Percentiles rank a stretch among this genome's conserved stretches.
Evolutionary conservation across 64 coral and sea anemone species (phyloP).

Genomic region (Hydrozoanthus tunicans): DNA sequence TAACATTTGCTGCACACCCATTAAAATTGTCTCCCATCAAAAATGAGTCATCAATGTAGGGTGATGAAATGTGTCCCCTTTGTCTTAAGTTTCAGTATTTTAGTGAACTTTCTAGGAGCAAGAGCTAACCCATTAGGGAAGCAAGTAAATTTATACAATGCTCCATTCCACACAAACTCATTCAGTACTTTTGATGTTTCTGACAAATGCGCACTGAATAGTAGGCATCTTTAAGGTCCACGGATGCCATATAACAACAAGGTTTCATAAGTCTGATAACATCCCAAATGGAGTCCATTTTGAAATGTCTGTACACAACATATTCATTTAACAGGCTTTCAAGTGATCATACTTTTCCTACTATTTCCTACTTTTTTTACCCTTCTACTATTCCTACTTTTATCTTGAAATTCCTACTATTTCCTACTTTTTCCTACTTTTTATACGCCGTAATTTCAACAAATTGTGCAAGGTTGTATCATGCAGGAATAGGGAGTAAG

Average conservation of each 20-base stretch:
- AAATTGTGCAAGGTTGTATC: too few relatives aligned
- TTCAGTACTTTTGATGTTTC: constrained; percentile 61
- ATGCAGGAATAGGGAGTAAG: too few relatives aligned
- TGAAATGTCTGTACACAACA: too few relatives aligned
- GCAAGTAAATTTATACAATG: constrained; percentile 53
- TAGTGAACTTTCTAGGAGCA: background rate
- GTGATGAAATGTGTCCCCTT: constrained; percentile 37
- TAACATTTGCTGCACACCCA: constrained; percentile 15
- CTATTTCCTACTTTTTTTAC: too few relatives aligned
- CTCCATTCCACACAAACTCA: constrained; percentile 33
- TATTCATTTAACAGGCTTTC: too few relatives aligned
- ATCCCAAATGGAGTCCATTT: too few relatives aligned
- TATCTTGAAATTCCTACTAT: too few relatives aligned
- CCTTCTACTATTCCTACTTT: too few relatives aligned
- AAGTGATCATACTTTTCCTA: too few relatives aligned
- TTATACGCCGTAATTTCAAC: too few relatives aligned
- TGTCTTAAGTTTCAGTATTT: constrained; percentile 50
- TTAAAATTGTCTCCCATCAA: background rate
- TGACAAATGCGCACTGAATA: constrained; percentile 41
- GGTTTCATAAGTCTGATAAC: background rate
- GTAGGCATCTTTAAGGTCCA: constrained; percentile 55
- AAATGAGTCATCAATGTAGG: constrained; percentile 6
- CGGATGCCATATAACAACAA: constrained; percentile 59
- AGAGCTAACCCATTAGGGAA: constrained; percentile 57
- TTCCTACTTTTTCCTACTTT: too few relatives aligned